Conservation (phyloP, 2,888 invertebrate genomes). For the Iselma pallidipennis region DNA sequence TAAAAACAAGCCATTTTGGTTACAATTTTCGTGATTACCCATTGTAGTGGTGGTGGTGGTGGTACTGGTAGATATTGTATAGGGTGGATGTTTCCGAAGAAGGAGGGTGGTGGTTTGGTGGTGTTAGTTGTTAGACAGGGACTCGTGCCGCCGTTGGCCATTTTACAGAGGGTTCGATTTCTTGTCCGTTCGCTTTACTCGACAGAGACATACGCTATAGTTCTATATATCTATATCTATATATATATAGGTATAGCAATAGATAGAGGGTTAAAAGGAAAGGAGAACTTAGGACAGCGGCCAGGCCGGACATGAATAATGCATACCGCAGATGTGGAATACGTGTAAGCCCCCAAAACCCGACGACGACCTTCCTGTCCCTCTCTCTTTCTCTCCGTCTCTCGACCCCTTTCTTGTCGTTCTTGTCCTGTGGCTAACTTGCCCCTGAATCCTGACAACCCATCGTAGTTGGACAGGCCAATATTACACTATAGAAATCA, state of each 20-base stretch:
- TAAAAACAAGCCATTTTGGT: too few relatives aligned
- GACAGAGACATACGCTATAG: constrained; percentile 23
- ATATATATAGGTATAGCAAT: background rate
- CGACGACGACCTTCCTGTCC: constrained; percentile 7
- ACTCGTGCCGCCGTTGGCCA: constrained; percentile 45
- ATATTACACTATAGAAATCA: constrained; percentile 16
- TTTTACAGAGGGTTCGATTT: constrained; percentile 48
- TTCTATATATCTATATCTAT: constrained; percentile 12
- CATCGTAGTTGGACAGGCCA: constrained; percentile 18
- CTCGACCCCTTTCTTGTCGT: constrained; percentile 30
- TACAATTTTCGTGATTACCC: too few relatives aligned
- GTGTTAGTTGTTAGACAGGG: constrained; percentile 3
- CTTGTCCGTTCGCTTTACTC: constrained; percentile 33
- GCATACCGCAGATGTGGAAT: constrained; percentile 58
- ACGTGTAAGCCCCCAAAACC: constrained; percentile 50
- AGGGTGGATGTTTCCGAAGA: too few relatives aligned
- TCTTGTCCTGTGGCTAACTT: constrained; percentile 36
- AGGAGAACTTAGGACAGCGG: constrained; percentile 52
- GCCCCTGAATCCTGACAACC: constrained; percentile 26
- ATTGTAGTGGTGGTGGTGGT: background rate
- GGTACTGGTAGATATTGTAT: too few relatives aligned
- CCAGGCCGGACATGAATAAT: constrained; percentile 57
- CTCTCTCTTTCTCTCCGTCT: too few relatives aligned
- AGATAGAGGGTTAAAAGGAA: constrained; percentile 20
- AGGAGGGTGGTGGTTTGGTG: too few relatives aligned